Evolutionary conservation across 2,888 invertebrate species (phyloP).

Genomic region (Nephrocerus scutellatus): DNA sequence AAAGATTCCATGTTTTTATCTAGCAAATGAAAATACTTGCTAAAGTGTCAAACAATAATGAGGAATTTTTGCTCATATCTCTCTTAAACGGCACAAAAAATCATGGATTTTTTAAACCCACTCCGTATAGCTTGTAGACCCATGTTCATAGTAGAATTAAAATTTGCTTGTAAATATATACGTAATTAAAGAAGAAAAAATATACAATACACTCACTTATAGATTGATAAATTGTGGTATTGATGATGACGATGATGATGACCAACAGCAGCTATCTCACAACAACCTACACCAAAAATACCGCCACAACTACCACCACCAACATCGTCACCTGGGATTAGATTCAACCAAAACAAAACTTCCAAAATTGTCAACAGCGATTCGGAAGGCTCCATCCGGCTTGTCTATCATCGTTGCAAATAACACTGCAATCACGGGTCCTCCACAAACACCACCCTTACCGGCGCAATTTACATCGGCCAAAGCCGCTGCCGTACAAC

Average conservation of each 20-base stretch:
- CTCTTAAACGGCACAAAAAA: no score
- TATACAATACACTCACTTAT: no score
- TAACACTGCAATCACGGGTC: no score
- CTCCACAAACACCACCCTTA: slow-evolving; percentile 44
- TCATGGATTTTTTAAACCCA: no score
- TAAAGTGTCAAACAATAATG: no score
- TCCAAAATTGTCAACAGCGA: slow-evolving; percentile 24
- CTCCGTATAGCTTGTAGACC: no score
- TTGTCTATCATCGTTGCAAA: slow-evolving; percentile 24
- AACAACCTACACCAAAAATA: slow-evolving; percentile 15
- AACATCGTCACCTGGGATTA: slow-evolving; percentile 39
- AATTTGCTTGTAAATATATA: no score
- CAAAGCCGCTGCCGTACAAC: slow-evolving; percentile 25
- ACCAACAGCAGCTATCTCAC: slow-evolving; percentile 23
- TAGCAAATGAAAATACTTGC: no score
- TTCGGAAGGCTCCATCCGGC: slow-evolving; percentile 14
- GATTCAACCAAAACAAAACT: slow-evolving; percentile 25
- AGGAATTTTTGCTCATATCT: no score
- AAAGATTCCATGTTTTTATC: no score
- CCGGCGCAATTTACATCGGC: slow-evolving; percentile 26
- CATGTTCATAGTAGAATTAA: no score
- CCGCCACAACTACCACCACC: slow-evolving; percentile 39
- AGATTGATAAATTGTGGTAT: slow-evolving; percentile 43
- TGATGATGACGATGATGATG: slow-evolving; percentile 43
- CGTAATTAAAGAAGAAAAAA: no score